phyloP scores from a whole-genome alignment of 2,888 invertebrate genomes.

The Fragum whitleyi region DNA sequence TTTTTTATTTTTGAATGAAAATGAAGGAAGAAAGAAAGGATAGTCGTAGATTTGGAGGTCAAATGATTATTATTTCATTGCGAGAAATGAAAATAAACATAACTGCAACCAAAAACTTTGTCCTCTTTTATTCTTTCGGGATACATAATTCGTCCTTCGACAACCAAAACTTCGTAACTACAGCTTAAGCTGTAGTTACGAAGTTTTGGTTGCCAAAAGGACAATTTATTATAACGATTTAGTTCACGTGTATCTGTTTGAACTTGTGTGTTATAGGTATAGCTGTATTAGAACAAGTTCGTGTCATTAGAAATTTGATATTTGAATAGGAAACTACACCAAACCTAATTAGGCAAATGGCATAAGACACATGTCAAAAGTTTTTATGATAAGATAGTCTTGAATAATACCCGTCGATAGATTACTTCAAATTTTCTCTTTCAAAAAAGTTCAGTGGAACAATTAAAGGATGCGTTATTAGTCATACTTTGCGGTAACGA shows the following conservation, averaged over 20 bases:
- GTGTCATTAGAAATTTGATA: constrained; percentile 3
- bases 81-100: too few relatives aligned
- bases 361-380: constrained; percentile 23
- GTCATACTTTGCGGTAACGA: background rate
- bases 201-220: background rate
- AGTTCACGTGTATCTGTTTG: background rate
- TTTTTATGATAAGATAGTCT: constrained; percentile 16
- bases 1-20: too few relatives aligned
- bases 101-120: too few relatives aligned
- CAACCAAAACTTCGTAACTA: too few relatives aligned
- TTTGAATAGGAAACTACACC: constrained; percentile 8
- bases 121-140: too few relatives aligned
- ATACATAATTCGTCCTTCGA: too few relatives aligned
- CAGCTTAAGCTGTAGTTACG: too few relatives aligned
- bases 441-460: background rate
- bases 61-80: too few relatives aligned
- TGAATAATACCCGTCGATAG: background rate
- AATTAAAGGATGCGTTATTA: background rate
- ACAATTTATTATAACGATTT: background rate
- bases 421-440: constrained; percentile 9
- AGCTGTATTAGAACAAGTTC: background rate
- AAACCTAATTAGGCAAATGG: constrained; percentile 15
- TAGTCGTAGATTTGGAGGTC: too few relatives aligned
- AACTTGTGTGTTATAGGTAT: background rate
- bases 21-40: too few relatives aligned